Conservation (phyloP, 2,888 invertebrate species). For the Tanytarsus gracilentus region DNA sequence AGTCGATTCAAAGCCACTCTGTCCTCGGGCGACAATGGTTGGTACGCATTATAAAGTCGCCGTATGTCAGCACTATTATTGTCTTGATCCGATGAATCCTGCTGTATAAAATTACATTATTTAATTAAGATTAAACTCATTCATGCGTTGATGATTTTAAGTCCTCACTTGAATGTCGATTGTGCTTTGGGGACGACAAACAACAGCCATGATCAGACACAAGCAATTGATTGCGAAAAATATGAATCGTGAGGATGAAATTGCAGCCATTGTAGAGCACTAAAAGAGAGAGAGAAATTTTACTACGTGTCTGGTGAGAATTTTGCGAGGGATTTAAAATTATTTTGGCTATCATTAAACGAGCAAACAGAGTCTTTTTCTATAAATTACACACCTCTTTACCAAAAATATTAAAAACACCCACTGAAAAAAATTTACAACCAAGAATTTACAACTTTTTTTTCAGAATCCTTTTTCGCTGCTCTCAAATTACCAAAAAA, state of each 20-base stretch:
- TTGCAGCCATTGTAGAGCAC: slow-evolving; percentile 4
- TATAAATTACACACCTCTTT: too few species aligned
- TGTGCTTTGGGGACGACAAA: slow-evolving; percentile 31
- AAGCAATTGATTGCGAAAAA: slow-evolving; percentile 28
- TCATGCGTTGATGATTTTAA: too few species aligned
- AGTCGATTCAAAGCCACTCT: slow-evolving; percentile 12
- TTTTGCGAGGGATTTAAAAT: too few species aligned
- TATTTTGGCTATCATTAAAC: too few species aligned
- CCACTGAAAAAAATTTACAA: too few species aligned
- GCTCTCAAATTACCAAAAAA: too few species aligned
- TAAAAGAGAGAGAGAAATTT: neutral
- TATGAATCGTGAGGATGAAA: slow-evolving; percentile 21
- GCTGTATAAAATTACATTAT: neutral
- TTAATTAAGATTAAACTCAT: neutral
- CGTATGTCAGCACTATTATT: neutral
- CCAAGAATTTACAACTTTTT: too few species aligned
- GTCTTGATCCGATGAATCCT: slow-evolving; percentile 17
- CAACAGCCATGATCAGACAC: slow-evolving; percentile 27
- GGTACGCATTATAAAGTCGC: slow-evolving; percentile 14
- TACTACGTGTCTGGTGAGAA: neutral
- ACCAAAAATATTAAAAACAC: too few species aligned
- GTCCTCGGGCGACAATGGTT: slow-evolving; percentile 12
- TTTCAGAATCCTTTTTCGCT: too few species aligned
- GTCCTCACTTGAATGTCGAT: slow-evolving; percentile 32
- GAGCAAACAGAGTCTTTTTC: too few species aligned